Percentiles rank a stretch among this genome's conserved stretches.
Conservation (phyloP, 92 coral and sea anemone species). For the Zoanthus sansibaricus region DNA sequence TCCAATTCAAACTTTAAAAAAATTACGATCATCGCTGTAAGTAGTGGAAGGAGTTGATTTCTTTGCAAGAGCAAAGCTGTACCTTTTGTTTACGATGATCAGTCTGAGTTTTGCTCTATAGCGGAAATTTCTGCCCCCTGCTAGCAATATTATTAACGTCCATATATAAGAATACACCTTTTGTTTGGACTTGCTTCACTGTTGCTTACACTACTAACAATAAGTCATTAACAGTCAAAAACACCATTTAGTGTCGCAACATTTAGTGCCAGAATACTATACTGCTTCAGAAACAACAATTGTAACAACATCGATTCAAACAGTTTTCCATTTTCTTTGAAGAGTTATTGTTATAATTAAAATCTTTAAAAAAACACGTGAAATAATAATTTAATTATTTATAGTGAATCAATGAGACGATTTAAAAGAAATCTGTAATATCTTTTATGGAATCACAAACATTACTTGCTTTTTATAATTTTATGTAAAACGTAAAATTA, state of each 20-base stretch:
- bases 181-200: not conserved
- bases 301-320: not conserved
- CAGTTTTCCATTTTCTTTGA: not conserved
- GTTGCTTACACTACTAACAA: not conserved
- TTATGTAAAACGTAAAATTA: too few relatives aligned
- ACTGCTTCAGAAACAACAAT: not conserved
- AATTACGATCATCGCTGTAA: not conserved
- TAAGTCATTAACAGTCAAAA: conserved; percentile 36
- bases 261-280: conserved; percentile 30
- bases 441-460: not conserved
- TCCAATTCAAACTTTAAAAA: too few relatives aligned
- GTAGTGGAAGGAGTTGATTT: not conserved
- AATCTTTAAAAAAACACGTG: not conserved
- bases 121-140: not conserved
- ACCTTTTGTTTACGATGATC: not conserved
- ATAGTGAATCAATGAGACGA: not conserved
- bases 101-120: not conserved
- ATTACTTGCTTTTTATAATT: too few relatives aligned
- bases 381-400: too few relatives aligned
- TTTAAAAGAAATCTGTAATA: not conserved
- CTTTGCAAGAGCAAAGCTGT: too few relatives aligned
- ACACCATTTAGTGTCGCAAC: not conserved
- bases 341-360: not conserved
- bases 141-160: not conserved
- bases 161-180: conserved; percentile 11